Conservation (phyloP, 2,113 vertebrate genomes). For the Empidonax traillii region DNA sequence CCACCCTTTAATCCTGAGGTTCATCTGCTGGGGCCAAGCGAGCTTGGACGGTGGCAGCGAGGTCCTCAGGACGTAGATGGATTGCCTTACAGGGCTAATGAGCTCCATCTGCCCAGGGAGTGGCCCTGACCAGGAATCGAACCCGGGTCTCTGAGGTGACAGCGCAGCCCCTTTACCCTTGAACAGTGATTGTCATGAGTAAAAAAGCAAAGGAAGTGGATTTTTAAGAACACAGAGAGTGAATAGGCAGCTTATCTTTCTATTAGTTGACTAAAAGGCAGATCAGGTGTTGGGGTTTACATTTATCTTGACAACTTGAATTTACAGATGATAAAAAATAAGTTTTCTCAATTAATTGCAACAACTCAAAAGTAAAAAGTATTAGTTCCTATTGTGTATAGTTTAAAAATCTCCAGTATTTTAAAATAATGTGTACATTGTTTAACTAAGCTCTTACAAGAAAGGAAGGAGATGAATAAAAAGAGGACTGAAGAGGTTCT, state of each 20-base stretch:
- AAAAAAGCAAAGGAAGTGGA: neutral
- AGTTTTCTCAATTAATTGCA: neutral
- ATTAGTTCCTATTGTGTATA: neutral
- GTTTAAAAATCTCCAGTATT: rapidly evolving
- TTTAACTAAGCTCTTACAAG: neutral
- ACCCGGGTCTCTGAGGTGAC: too few species aligned
- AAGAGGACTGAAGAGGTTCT: neutral
- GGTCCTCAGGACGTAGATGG: too few species aligned
- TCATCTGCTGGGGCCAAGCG: too few species aligned
- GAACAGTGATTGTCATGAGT: neutral
- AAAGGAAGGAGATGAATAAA: neutral
- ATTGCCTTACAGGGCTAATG: too few species aligned
- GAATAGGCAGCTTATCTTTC: neutral
- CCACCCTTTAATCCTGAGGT: too few species aligned
- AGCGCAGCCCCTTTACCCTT: neutral
- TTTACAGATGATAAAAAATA: neutral
- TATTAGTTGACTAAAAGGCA: neutral
- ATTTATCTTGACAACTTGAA: neutral
- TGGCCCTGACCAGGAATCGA: too few species aligned
- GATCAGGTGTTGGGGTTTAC: neutral
- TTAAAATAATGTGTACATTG: neutral
- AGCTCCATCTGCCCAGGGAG: too few species aligned
- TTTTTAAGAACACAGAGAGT: neutral
- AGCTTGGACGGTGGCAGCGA: too few species aligned
- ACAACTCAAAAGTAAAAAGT: neutral